Evolutionary conservation across 2,113 vertebrate genomes (phyloP).

Genomic region (Polypterus bichir): DNA sequence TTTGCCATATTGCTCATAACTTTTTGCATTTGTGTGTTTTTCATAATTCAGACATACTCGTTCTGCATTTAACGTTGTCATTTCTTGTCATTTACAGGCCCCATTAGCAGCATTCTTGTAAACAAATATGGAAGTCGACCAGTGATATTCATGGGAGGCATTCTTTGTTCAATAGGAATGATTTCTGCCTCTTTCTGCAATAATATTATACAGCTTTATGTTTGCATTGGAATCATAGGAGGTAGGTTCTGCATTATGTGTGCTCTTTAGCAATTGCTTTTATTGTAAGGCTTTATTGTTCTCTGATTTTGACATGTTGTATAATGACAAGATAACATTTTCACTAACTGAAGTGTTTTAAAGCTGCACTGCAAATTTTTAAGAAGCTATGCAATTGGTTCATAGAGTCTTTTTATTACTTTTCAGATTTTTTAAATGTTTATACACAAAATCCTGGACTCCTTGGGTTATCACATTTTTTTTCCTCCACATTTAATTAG

Average conservation of each 20-base stretch:
- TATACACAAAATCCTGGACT: too few relatives aligned
- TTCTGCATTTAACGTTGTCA: neutral
- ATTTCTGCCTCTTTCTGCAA: constrained; percentile 75
- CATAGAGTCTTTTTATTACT: too few relatives aligned
- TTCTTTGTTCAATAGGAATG: constrained; percentile 74
- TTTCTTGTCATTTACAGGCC: constrained; percentile 50
- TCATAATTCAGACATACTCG: neutral
- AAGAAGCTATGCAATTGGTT: too few relatives aligned
- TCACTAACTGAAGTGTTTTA: too few relatives aligned
- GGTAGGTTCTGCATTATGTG: constrained; percentile 50
- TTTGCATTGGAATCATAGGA: constrained; percentile 79
- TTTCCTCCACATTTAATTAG: too few relatives aligned
- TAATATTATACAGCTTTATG: constrained; percentile 68
- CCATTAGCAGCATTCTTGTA: constrained; percentile 86
- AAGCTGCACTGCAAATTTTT: too few relatives aligned
- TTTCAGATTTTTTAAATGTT: too few relatives aligned
- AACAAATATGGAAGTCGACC: constrained; percentile 88
- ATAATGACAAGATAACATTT: too few relatives aligned
- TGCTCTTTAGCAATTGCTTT: too few relatives aligned
- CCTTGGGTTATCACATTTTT: too few relatives aligned
- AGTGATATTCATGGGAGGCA: constrained; percentile 76
- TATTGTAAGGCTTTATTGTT: too few relatives aligned
- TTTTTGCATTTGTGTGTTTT: neutral
- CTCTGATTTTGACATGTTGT: too few relatives aligned
- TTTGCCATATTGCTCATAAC: neutral